A percentile compares a stretch with the other conserved stretches of the same genome.
Evolutionary conservation across 2,113 vertebrate genomes (phyloP).

Genomic region (Trogon surrucura): DNA sequence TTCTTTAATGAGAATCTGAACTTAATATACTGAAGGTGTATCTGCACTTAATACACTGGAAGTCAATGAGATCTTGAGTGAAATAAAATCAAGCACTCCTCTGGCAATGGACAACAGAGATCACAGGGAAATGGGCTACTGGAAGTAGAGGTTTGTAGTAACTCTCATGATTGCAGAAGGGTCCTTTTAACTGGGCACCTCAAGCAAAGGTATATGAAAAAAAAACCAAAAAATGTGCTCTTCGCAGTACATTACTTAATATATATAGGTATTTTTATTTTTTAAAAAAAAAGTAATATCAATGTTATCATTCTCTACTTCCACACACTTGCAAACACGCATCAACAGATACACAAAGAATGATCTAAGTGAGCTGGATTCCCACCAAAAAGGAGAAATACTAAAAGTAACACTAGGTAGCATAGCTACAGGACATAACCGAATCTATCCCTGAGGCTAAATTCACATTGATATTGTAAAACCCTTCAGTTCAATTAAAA

Average conservation of each 20-base stretch:
- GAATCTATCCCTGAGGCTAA: background rate
- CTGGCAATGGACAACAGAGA: background rate
- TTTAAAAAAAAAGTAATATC: background rate
- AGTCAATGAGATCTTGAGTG: background rate
- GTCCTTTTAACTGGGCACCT: background rate
- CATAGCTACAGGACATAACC: background rate
- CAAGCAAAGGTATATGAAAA: background rate
- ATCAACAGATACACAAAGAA: background rate
- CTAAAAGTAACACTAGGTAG: background rate
- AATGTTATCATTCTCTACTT: background rate
- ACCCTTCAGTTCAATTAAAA: background rate
- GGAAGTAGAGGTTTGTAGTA: background rate
- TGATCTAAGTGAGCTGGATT: background rate
- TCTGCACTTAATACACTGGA: background rate
- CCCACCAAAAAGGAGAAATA: background rate
- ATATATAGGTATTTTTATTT: background rate
- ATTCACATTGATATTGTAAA: background rate
- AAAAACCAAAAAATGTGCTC: background rate
- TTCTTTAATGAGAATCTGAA: no score
- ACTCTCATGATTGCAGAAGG: background rate
- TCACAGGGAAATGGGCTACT: background rate
- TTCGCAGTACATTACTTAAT: background rate
- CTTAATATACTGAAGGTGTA: no score
- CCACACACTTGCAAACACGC: background rate
- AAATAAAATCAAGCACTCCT: background rate